A percentile compares a stretch with the other conserved stretches of the same genome.
Evolutionary conservation across 2,888 invertebrate genomes (phyloP).

Genomic region (Netelia melanura): DNA sequence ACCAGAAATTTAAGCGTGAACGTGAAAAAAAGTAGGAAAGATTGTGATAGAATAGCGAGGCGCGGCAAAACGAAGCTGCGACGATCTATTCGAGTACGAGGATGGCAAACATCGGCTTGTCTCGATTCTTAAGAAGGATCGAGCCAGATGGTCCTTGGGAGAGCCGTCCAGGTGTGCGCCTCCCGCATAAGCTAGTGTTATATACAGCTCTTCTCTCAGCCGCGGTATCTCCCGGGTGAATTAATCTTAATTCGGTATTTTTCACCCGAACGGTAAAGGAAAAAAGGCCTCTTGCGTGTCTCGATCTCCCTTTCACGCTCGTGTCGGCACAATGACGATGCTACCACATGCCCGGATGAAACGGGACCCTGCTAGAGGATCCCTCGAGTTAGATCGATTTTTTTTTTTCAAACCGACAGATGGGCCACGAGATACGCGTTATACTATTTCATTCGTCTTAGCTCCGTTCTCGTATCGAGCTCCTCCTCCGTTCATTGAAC

Average conservation of each 20-base stretch:
- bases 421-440: constrained; percentile 21
- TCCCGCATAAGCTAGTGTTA: constrained; percentile 47
- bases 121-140: constrained; percentile 30
- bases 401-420: constrained; percentile 53
- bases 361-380: constrained; percentile 40
- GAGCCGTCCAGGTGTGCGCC: constrained; percentile 58
- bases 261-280: constrained; percentile 51
- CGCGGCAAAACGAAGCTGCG: neutral
- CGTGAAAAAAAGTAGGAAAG: neutral
- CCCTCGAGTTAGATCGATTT: constrained; percentile 42
- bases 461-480: constrained; percentile 39
- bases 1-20: neutral
- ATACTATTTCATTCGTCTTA: constrained; percentile 32
- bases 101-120: constrained; percentile 25
- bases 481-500: constrained; percentile 57
- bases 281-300: constrained; percentile 24
- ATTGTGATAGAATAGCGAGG: constrained; percentile 4
- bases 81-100: neutral
- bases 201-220: neutral
- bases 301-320: constrained; percentile 47
- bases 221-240: constrained; percentile 13
- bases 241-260: constrained; percentile 63
- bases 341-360: constrained; percentile 52
- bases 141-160: constrained; percentile 55
- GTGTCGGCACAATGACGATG: constrained; percentile 52